Evolutionary conservation across 2,797 vertebrate genomes (phyloP).

Genomic region (Microcaecilia unicolor): DNA sequence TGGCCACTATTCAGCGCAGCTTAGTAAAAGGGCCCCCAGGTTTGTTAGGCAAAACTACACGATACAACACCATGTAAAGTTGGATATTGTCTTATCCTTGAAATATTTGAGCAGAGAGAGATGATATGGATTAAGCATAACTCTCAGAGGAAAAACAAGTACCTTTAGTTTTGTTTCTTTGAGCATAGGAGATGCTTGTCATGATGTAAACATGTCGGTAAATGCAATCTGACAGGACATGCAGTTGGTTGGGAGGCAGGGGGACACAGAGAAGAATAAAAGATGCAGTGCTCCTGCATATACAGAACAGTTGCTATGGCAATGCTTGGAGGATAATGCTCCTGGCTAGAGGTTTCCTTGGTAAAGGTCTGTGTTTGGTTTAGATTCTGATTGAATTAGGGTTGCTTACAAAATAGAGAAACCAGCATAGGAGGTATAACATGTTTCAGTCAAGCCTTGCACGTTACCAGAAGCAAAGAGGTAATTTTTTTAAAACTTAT

Average conservation of each 20-base stretch:
- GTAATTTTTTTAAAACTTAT: too few relatives aligned
- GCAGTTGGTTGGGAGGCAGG: constrained; percentile 11
- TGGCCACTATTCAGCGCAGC: too few relatives aligned
- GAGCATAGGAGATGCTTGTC: too few relatives aligned
- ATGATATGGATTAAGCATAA: neutral
- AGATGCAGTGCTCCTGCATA: constrained; percentile 8
- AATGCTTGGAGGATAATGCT: constrained; percentile 5
- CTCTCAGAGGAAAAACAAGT: neutral
- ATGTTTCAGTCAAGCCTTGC: constrained; percentile 39
- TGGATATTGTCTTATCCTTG: too few relatives aligned
- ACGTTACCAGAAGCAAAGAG: constrained; percentile 38
- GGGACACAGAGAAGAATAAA: constrained; percentile 26
- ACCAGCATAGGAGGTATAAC: constrained; percentile 27
- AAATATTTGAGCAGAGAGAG: too few relatives aligned
- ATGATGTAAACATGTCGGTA: too few relatives aligned
- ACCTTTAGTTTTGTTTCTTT: too few relatives aligned
- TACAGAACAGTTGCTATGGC: constrained; percentile 26
- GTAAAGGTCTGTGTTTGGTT: constrained; percentile 35
- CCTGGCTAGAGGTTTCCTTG: constrained; percentile 17
- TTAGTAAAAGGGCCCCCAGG: too few relatives aligned
- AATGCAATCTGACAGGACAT: neutral
- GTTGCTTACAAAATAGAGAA: constrained; percentile 39
- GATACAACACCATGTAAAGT: too few relatives aligned
- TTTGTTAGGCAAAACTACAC: too few relatives aligned
- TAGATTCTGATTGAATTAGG: constrained; percentile 24